Conservation (phyloP, 2,113 vertebrate species). For the Rhinopithecus roxellana region DNA sequence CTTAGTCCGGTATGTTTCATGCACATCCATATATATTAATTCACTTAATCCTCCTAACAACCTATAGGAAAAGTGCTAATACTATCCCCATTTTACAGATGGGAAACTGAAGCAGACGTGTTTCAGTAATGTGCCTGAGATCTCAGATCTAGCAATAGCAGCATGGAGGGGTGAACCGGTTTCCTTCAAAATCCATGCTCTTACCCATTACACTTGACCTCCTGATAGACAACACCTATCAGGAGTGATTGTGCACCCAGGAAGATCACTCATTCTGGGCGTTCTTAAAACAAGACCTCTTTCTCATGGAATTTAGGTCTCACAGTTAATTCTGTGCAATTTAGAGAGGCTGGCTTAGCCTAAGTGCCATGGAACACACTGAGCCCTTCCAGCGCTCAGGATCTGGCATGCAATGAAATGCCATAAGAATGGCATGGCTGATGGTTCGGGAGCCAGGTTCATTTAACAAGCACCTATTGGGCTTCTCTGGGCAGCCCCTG, state of each 20-base stretch:
- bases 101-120: neutral
- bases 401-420: neutral
- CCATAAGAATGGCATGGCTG: neutral
- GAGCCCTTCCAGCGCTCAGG: neutral
- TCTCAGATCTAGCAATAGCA: neutral
- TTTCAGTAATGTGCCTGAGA: neutral
- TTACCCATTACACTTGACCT: neutral
- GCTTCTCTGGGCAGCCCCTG: neutral
- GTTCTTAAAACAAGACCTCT: neutral
- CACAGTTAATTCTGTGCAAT: neutral
- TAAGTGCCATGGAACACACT: neutral
- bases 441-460: neutral
- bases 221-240: neutral
- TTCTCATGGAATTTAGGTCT: neutral
- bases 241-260: neutral
- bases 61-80: neutral
- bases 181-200: neutral
- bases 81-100: neutral
- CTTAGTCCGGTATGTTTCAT: neutral
- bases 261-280: neutral
- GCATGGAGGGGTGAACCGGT: accelerated
- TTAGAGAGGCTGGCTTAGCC: neutral
- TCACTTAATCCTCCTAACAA: no score
- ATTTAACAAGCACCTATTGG: neutral
- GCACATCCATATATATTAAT: no score